phyloP scores from a whole-genome alignment of 2,113 vertebrate genomes.

The Cnemophilus loriae region DNA sequence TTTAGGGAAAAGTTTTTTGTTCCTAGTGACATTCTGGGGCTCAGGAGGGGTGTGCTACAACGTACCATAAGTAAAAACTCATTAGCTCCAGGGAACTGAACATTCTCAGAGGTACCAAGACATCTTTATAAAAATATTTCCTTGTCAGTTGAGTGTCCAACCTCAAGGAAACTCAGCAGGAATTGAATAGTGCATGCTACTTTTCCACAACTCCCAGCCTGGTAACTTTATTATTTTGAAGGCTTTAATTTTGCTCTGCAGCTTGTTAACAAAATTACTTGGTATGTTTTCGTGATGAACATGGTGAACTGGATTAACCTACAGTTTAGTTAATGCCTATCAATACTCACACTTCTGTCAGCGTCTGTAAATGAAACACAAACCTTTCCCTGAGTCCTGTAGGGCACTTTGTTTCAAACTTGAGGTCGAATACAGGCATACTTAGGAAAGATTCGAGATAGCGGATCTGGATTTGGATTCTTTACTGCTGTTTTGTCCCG shows the following conservation, averaged over 20 bases:
- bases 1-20: background rate
- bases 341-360: background rate
- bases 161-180: background rate
- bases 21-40: background rate
- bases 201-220: background rate
- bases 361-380: background rate
- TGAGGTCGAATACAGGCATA: background rate
- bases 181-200: background rate
- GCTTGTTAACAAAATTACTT: background rate
- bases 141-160: background rate
- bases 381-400: background rate
- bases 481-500: background rate
- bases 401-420: background rate
- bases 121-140: background rate
- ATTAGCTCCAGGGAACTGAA: background rate
- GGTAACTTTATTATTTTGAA: background rate
- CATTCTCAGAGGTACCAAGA: background rate
- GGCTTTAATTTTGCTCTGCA: background rate
- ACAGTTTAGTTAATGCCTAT: background rate
- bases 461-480: background rate
- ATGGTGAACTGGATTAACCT: background rate
- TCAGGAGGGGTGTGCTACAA: background rate
- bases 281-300: background rate
- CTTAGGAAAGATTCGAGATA: background rate
- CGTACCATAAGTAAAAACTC: background rate